phyloP scores from a whole-genome alignment of 2,888 invertebrate species.

The Drosophila ochracea region DNA sequence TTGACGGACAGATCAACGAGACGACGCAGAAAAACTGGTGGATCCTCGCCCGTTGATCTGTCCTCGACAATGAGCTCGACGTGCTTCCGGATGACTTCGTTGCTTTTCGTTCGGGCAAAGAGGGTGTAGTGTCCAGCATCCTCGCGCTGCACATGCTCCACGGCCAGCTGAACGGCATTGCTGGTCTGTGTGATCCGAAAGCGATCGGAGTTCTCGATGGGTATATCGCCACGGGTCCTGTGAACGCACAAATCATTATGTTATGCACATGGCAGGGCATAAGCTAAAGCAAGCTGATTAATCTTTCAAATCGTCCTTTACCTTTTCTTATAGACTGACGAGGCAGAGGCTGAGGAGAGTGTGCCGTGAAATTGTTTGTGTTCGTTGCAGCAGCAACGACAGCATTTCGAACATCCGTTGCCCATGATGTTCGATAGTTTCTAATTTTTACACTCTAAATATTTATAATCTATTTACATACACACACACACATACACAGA shows the following conservation, averaged over 20 bases:
- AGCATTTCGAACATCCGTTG: constrained; percentile 85
- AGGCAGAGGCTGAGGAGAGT: constrained; percentile 83
- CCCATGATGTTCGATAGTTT: constrained; percentile 76
- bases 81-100: constrained; percentile 86
- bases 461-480: constrained; percentile 40
- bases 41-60: constrained; percentile 88
- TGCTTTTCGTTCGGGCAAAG: constrained; percentile 87
- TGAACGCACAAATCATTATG: constrained; percentile 10
- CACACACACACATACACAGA: constrained; percentile 12
- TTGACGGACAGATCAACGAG: constrained; percentile 95
- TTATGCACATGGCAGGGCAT: not conserved
- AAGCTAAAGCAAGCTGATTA: not conserved
- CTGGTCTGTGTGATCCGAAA: constrained; percentile 87
- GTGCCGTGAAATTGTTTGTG: constrained; percentile 83
- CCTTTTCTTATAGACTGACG: constrained; percentile 85
- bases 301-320: constrained; percentile 47
- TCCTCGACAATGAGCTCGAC: constrained; percentile 87
- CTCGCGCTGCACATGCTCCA: constrained; percentile 90
- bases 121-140: constrained; percentile 92
- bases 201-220: constrained; percentile 88
- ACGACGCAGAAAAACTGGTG: constrained; percentile 93
- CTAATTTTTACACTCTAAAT: constrained; percentile 41
- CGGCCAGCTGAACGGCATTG: constrained; percentile 90
- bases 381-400: constrained; percentile 82
- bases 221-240: constrained; percentile 87